Base-by-base conservation (phyloP, 1,140 invertebrate species). In the Drosophila pandora region DNA sequence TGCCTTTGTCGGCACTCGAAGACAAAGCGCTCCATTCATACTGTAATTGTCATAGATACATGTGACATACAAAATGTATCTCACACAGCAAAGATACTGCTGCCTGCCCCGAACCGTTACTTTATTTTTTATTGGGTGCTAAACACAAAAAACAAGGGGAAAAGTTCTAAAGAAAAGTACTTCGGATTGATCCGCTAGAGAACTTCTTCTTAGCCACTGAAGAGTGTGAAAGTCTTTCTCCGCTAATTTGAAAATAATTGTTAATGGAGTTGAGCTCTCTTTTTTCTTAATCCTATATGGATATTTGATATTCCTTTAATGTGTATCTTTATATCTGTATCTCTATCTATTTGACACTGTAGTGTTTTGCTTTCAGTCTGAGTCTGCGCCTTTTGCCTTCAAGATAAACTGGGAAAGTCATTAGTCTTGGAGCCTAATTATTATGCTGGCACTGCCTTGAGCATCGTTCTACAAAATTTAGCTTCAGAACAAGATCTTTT, bases 11-110 rank as follows among this genome's bases (percentile, higher is more conserved):
- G 52, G 65, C 37, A 28, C 41, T 9, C 32, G 41, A 70, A 76
- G 49, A 88, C 82, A 87, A 87, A 82, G 82, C 69, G 49, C 50
- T 64, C 61, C 83, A 88, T 87, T 87, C 83, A 85, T 78, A 61
- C 59, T 52, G 70, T 61, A 75, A 75, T 76, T 76, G 81, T 85
- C 81, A 84, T 74, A 80, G 81, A 85, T 69, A 85, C 81, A 70
- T 81, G 67, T 77, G 73, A 74, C 81, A 78, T 69, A 69, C 43
- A 49, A 69, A 74, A 67, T 74, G 82, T 84, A 74, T 77, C 73
- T 81, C 34, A 45, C 50, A 77, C 34, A 53, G 22, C 34, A 17
- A 67, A 56, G 34, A 43, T 28, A 28, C 32, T 28, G 17, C 43
- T 55, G 53, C 12, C 45, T 34, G 21, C 28, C 53, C 12, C n/a